Base-by-base conservation (phyloP, 2,888 invertebrate species). In the Byasa hedistus region DNA sequence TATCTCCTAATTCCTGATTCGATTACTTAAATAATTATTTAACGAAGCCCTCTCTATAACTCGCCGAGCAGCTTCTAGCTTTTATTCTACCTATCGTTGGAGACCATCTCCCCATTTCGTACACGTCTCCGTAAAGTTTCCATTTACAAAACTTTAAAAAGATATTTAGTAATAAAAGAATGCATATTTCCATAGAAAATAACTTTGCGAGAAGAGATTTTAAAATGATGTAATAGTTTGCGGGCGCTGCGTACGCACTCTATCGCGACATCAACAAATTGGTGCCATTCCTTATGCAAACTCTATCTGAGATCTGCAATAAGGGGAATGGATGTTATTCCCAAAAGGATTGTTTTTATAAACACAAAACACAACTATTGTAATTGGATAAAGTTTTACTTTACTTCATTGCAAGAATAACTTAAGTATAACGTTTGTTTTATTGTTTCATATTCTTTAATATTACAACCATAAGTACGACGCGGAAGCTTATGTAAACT, bases 191-290 rank as follows among this genome's bases (percentile, higher is more conserved):
- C 39, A 15, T 39, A 39, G 48, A 48, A n/a, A 48, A n/a, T 7
- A 12, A 39, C 15, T 39, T 48, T 44, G 44, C 19, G 44, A 19
- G 44, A 17, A n/a, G 12, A 48, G 48, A 48, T n/a, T 48, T 48
- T 48, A 3, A 48, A 48, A 48, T 48, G n/a, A 48, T 48, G 32
- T 17, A 12, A 32, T 24, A 60, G 27, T n/a, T 51, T 48, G 60
- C n/a, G 27, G 21, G 44, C 48, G 44, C 12, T 10, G 48, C 27
- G 21, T 27, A 51, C 60, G 27, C 60, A 60, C 24, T 60, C 27
- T 51, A 27, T 60, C 60, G 51, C n/a, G 51, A 60, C 59, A 60
- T 60, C 60, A 48, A 60, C 60, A 60, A 60, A 60, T 60, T 22
- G 60, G 24, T 27, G 51, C 27, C 51, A 52, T 60, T 52, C 51